These are phyloP conservation scores for Drosophila pachea DNA, from an alignment of 1,140 invertebrate species.

Conservation along the genomic window DNA sequence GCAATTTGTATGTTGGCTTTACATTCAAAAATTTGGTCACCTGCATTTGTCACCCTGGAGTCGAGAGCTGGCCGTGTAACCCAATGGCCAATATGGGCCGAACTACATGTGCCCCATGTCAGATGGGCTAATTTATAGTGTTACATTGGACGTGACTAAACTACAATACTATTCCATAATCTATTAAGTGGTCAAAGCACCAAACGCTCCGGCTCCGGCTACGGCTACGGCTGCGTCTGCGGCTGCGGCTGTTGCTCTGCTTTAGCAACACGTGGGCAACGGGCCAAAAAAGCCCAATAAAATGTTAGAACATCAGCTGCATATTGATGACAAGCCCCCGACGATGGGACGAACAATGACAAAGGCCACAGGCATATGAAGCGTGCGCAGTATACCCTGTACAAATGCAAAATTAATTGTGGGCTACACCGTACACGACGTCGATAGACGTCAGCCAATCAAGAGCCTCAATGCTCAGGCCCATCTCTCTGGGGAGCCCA, in stretches of 20 bases:
- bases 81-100: slow-evolving; percentile 6
- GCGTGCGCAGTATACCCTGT: slow-evolving; percentile 14
- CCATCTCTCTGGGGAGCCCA: no score
- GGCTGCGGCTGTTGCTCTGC: slow-evolving; percentile 5
- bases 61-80: background rate
- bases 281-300: slow-evolving; percentile 34
- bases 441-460: no score
- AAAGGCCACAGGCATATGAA: background rate
- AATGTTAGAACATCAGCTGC: slow-evolving; percentile 62
- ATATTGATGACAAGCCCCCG: slow-evolving; percentile 57
- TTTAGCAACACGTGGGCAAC: slow-evolving; percentile 33
- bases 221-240: slow-evolving; percentile 6
- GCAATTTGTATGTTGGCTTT: slow-evolving; percentile 28
- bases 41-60: slow-evolving; percentile 23
- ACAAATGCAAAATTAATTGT: background rate
- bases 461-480: no score
- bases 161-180: slow-evolving; percentile 35
- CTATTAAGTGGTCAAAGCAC: slow-evolving; percentile 39
- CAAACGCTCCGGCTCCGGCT: no score
- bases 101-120: slow-evolving; percentile 26
- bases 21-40: slow-evolving; percentile 38
- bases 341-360: slow-evolving; percentile 13
- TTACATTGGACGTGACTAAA: slow-evolving; percentile 61
- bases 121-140: slow-evolving; percentile 58
- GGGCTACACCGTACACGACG: no score